Conservation (phyloP, 1,140 invertebrate species). For the Mamestra configurata region DNA sequence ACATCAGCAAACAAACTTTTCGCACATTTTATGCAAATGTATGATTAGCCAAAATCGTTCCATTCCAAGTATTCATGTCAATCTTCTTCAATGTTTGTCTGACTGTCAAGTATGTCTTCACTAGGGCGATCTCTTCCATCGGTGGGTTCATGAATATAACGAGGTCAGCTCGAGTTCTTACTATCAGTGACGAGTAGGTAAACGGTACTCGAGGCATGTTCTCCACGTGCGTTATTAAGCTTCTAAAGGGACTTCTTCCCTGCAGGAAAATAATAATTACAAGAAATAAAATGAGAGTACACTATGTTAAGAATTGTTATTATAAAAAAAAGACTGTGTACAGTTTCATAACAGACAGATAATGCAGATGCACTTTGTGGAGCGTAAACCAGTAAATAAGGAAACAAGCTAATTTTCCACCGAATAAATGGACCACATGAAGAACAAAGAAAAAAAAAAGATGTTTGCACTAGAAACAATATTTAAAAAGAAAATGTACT, state of each 20-base stretch:
- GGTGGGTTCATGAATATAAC: background rate
- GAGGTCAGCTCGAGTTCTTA: background rate
- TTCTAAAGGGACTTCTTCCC: background rate
- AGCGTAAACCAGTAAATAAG: too few relatives aligned
- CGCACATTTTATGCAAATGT: background rate
- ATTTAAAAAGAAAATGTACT: background rate
- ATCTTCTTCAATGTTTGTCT: background rate
- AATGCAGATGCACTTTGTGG: too few relatives aligned
- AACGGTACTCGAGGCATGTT: slow-evolving; percentile 11
- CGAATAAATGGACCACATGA: too few relatives aligned
- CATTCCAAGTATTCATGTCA: background rate
- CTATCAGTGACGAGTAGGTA: slow-evolving; percentile 9
- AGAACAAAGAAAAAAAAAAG: too few relatives aligned
- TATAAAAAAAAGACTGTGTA: too few relatives aligned
- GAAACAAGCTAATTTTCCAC: too few relatives aligned
- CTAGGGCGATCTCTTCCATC: background rate
- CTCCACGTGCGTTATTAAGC: background rate
- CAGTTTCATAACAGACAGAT: too few relatives aligned
- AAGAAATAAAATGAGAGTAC: too few relatives aligned
- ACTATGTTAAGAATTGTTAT: too few relatives aligned
- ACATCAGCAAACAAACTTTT: too few relatives aligned
- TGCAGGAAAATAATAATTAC: background rate
- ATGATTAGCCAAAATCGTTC: background rate
- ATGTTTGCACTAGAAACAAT: too few relatives aligned
- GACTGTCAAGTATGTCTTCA: slow-evolving; percentile 3